phyloP scores from a whole-genome alignment of 2,113 vertebrate genomes.

The Cynopterus brachyotis region DNA sequence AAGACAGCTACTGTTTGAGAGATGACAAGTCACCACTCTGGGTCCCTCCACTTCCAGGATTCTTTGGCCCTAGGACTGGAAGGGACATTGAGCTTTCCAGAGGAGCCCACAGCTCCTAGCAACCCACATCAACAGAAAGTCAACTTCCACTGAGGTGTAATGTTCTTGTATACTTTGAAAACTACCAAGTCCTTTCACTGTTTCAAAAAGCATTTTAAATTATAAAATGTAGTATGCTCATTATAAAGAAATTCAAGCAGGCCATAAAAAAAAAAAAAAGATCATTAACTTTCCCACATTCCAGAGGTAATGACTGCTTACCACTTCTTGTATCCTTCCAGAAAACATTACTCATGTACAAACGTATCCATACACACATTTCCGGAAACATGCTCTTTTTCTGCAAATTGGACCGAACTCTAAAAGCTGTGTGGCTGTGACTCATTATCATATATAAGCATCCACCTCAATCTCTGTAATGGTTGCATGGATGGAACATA shows the following conservation, averaged over 20 bases:
- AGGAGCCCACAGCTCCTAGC: background rate
- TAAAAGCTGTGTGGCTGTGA: background rate
- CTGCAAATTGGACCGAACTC: background rate
- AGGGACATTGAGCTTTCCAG: background rate
- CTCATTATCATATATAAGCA: background rate
- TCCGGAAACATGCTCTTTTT: too few relatives aligned
- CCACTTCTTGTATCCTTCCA: background rate
- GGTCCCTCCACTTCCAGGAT: background rate
- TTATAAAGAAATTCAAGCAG: background rate
- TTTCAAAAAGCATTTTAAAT: background rate
- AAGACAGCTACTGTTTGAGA: background rate
- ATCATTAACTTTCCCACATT: background rate
- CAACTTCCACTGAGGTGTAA: background rate
- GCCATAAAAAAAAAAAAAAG: conserved; percentile 30
- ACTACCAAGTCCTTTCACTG: background rate
- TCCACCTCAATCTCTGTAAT: background rate
- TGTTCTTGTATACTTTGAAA: background rate
- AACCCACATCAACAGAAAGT: background rate
- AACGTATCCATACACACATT: background rate
- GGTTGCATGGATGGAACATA: background rate
- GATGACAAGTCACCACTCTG: background rate
- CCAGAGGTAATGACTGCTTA: background rate
- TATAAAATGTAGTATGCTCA: background rate
- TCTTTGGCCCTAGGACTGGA: background rate
- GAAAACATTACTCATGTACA: background rate